Base-by-base conservation (phyloP, 2,888 invertebrate species). In the Carpatolechia fugitivella region DNA sequence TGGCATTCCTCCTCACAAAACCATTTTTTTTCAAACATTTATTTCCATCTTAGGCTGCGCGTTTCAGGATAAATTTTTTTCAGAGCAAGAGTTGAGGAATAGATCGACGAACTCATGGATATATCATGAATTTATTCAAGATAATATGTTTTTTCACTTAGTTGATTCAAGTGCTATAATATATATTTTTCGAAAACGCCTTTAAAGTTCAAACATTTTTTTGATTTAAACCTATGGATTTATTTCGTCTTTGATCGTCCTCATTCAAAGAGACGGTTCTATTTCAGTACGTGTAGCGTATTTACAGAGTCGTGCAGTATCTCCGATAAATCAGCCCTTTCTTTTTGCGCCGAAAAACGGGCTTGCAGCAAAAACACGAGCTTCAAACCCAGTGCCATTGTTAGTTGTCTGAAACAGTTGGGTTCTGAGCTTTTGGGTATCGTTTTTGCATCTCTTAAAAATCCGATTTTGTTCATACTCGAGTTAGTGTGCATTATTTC, bases 241-340 rank as follows among this genome's bases (percentile, higher is more conserved):
- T 14, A 4, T 38, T 8, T 3, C 38, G 0, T 38, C 14, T 41
- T 41, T 41, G 40, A 41, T 41, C 40, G 8, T 20, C 16, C n/a
- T 35, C 18, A 7, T 13, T 46, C 46, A n/a, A 46, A 8, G 7
- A 29, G 6, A 11, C 13, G 7, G 24, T 20, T 24, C 29, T 24
- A 24, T 46, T 46, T n/a, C 29, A 14, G 18, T 41, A 46, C 35
- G 18, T 18, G 11, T 13, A 6, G 1, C 10, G 29, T 29, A 46
- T 46, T 46, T 46, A 46, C 29, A 46, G 40, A 46, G 35, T 35
- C 20, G 35, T 35, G 49, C 35, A 35, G 47, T 49, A 49, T 49
- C 49, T 49, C 3, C 35, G 4, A 49, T 49, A 49, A 49, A 49
- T 49, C 49, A 49, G 14, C 35, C 14, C 49, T 36, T 47, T 41